Percentiles rank a stretch among this genome's conserved stretches.
Evolutionary conservation across 2,113 vertebrate genomes (phyloP).

Genomic region (Morone saxatilis): DNA sequence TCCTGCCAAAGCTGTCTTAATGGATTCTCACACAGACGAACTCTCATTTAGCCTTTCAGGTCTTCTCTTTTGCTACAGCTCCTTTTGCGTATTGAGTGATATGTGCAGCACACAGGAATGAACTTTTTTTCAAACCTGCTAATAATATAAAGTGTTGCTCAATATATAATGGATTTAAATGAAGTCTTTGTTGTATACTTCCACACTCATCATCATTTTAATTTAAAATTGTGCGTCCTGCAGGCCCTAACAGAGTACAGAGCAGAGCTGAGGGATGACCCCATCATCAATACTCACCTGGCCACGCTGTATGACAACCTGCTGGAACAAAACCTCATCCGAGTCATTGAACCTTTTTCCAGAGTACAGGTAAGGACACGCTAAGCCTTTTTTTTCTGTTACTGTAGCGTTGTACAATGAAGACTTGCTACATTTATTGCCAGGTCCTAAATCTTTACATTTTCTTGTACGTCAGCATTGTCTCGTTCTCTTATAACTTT

Average conservation of each 20-base stretch:
- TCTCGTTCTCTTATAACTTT: neutral
- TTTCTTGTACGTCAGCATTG: neutral
- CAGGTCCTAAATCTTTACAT: neutral
- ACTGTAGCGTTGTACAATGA: neutral
- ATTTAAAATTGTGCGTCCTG: neutral
- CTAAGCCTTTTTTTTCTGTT: neutral
- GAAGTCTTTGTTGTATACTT: neutral
- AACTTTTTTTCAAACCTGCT: neutral
- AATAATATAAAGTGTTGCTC: neutral
- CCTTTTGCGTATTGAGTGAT: neutral
- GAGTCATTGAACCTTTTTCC: conserved; percentile 98
- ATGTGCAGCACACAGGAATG: neutral
- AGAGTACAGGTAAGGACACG: conserved; percentile 92
- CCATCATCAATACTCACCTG: conserved; percentile 98
- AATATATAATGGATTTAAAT: too few species aligned
- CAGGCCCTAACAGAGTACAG: conserved; percentile 98
- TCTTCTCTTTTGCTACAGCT: neutral
- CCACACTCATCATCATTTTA: neutral
- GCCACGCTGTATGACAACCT: conserved; percentile 96
- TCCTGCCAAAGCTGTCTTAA: neutral
- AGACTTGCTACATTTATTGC: neutral
- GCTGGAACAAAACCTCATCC: conserved; percentile 98
- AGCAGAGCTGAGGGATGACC: conserved; percentile 96
- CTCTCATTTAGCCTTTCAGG: neutral
- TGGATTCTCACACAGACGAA: neutral